Conservation (phyloP, 92 coral and sea anemone species). For the Porites divaricata region DNA sequence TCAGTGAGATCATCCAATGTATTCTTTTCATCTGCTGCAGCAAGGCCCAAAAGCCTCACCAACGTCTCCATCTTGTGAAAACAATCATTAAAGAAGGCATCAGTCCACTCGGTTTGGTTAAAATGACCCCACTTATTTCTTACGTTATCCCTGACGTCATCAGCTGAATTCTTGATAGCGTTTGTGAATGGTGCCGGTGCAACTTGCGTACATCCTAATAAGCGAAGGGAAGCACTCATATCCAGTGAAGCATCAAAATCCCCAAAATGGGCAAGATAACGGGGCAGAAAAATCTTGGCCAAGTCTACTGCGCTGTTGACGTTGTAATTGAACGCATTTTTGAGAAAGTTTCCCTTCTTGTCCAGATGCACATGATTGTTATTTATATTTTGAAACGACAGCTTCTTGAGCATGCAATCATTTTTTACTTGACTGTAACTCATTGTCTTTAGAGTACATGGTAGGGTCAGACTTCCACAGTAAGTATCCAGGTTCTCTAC, state of each 20-base stretch:
- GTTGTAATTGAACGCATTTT: neutral
- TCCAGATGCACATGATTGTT: neutral
- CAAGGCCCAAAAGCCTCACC: neutral
- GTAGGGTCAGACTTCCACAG: no score
- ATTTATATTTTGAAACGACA: slow-evolving; percentile 4
- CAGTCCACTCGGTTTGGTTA: neutral
- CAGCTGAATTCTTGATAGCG: neutral
- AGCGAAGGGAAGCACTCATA: neutral
- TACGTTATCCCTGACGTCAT: neutral
- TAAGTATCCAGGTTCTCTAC: neutral
- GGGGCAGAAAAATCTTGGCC: no score
- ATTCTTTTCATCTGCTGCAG: neutral
- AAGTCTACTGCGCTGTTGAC: neutral
- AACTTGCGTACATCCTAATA: neutral
- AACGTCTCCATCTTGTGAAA: neutral
- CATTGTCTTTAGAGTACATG: neutral
- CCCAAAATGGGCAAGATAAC: neutral
- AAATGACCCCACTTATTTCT: neutral
- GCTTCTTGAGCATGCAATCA: neutral
- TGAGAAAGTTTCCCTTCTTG: no score
- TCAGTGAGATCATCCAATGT: neutral
- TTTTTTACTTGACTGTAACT: neutral
- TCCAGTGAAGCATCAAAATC: neutral
- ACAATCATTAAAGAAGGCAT: neutral
- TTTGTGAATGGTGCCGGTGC: neutral